Evolutionary conservation across 1,140 invertebrate species (phyloP).

Genomic region (Harpegnathos saltator): DNA sequence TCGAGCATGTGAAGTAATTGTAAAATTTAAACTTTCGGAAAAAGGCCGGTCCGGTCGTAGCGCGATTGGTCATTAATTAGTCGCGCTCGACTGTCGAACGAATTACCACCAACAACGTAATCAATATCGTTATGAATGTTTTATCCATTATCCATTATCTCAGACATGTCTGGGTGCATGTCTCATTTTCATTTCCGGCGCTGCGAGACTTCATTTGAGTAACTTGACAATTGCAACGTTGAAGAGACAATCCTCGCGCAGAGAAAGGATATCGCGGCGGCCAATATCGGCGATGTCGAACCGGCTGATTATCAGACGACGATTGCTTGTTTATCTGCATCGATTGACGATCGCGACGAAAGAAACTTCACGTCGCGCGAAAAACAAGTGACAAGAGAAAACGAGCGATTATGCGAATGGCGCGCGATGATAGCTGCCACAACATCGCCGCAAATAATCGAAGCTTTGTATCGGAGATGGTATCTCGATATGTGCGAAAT

Average conservation of each 20-base stretch:
- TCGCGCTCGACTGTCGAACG: no score
- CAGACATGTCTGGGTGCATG: no score
- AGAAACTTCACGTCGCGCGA: conserved; percentile 16
- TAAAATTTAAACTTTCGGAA: conserved; percentile 2
- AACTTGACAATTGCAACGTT: neutral
- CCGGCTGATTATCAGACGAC: conserved; percentile 37
- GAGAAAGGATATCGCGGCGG: neutral
- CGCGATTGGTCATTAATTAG: neutral
- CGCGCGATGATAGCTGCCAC: conserved; percentile 23
- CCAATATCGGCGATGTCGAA: conserved; percentile 11
- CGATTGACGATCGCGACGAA: neutral
- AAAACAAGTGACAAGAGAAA: conserved; percentile 31
- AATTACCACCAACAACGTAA: no score
- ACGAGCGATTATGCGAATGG: conserved; percentile 45
- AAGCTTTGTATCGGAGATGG: conserved; percentile 34
- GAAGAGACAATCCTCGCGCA: conserved; percentile 18
- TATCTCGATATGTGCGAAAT: neutral
- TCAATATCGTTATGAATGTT: no score
- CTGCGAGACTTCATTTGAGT: no score
- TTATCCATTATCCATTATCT: no score
- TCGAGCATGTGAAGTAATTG: neutral
- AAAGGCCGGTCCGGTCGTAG: neutral
- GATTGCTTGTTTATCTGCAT: conserved; percentile 48
- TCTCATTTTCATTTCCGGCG: neutral
- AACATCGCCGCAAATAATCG: neutral